Percentiles rank a stretch among this genome's conserved stretches.
Evolutionary conservation across 2,113 vertebrate species (phyloP).

Genomic region (Ploceus nigricollis): DNA sequence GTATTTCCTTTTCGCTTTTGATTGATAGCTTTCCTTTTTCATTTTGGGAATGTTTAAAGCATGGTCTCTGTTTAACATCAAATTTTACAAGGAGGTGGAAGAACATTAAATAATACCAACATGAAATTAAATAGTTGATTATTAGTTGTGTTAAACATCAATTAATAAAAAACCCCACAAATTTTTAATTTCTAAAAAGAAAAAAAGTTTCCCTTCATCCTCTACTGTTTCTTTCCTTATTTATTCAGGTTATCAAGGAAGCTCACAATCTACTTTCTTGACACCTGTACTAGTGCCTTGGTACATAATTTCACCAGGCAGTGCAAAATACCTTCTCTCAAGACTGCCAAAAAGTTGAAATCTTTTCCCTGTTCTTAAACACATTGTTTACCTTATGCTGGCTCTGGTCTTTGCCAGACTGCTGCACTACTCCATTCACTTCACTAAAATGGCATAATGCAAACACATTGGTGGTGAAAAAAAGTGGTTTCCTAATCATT

Average conservation of each 20-base stretch:
- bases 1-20: background rate
- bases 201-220: background rate
- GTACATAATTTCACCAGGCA: background rate
- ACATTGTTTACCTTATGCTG: background rate
- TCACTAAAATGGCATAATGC: background rate
- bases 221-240: background rate
- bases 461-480: background rate
- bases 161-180: rapidly evolving
- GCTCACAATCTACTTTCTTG: background rate
- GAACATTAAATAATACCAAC: background rate
- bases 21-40: background rate
- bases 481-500: background rate
- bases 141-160: background rate
- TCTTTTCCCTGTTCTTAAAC: background rate
- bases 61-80: background rate
- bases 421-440: background rate
- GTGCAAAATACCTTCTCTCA: background rate
- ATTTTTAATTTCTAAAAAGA: background rate
- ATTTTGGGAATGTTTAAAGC: background rate
- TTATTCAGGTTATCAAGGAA: background rate
- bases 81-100: background rate
- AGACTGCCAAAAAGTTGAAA: background rate
- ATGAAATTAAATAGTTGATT: background rate
- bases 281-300: background rate
- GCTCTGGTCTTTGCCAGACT: background rate